Evolutionary conservation across 2,113 vertebrate species (phyloP), one percentile per base, ranked within the genome.

Genomic region (Todiramphus saurophagus): DNA sequence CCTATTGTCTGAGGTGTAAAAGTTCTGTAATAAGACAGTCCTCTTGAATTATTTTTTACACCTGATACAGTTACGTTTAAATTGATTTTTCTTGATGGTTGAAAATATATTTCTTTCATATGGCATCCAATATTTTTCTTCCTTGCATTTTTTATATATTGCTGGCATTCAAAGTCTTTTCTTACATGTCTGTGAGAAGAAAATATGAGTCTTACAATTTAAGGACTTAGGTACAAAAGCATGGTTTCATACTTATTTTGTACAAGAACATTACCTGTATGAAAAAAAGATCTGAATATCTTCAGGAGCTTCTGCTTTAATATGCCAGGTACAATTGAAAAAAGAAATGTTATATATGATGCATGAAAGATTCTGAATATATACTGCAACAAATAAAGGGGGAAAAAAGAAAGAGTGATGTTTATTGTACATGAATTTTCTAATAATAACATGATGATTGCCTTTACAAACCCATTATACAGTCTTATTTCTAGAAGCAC

Each of bases 301-400:
- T 76, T 92, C 72, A 87, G 97, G 94, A 56, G 90, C 90, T 73
- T 89, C 90, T 85, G 81, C 44, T 95, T 85, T 96, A 69, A 96
- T 90, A 12, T 82, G 8, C 97, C 97, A 97, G 20, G 95, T 95
- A 55, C 97, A 97, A 41, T 97, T 97, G 84, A 97, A 88, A 80
- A 73, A 91, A 55, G 81, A 90, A 75, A 87, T 83, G 19, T 96
- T 96, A 28, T 97, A 95, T 91, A 97, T 95, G 70, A 96, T 55
- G 82, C 97, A 97, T 3, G 93, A 97, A 82, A 97, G 83, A 69
- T 97, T 97, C 43, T 96, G 91, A 83, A 97, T 83, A 50, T 97
- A 95, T 16, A 97, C 97, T 97, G 91, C 28, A 96, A 76, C 11
- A 82, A 69, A 92, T 91, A 25, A 87, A 83, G 80, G 3, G 18